These are phyloP conservation scores for Sorex maritimensis DNA, from an alignment of 2,797 vertebrate species.

Conservation along the genomic window DNA sequence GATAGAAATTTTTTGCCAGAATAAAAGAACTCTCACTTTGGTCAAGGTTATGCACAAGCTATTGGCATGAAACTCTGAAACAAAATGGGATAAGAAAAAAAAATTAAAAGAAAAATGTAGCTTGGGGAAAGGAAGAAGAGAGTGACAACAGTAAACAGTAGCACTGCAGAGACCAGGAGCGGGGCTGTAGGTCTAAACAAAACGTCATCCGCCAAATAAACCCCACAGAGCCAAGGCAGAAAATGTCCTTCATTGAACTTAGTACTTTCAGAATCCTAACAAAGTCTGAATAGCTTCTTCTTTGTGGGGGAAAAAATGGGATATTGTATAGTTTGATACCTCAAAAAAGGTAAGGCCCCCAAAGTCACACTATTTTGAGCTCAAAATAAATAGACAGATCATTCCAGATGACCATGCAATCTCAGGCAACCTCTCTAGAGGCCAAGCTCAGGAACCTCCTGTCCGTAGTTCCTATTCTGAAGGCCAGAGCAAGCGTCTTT, in stretches of 20 bases:
- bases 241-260: background rate
- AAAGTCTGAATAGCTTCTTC: background rate
- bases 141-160: background rate
- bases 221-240: background rate
- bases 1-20: constrained; percentile 8
- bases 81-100: background rate
- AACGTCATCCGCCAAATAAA: background rate
- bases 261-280: background rate
- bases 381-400: background rate
- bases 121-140: background rate
- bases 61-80: constrained; percentile 50
- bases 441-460: background rate
- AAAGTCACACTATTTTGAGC: background rate
- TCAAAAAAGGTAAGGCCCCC: background rate
- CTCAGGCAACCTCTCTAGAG: background rate
- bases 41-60: background rate
- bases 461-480: background rate
- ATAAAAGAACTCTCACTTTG: background rate
- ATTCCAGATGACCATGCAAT: too few species aligned
- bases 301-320: background rate
- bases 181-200: fast-evolving
- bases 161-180: background rate
- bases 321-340: background rate
- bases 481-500: background rate
- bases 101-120: background rate